Percentiles rank a stretch among this genome's conserved stretches.
These are phyloP conservation scores for Natator depressus DNA, from an alignment of 2,113 vertebrate genomes.

Conservation along the genomic window DNA sequence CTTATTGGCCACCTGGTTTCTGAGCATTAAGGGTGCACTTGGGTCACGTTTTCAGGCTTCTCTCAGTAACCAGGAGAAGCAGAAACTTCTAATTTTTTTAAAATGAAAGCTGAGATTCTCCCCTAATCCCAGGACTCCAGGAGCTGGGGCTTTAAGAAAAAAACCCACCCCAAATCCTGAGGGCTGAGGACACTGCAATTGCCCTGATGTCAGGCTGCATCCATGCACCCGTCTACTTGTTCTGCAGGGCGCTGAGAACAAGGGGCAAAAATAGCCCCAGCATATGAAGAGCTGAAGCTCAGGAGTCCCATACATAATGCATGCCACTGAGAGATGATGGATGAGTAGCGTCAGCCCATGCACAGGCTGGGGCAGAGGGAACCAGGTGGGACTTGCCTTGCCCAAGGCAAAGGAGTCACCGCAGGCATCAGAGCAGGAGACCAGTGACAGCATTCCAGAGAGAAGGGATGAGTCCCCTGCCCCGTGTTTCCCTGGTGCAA, in stretches of 20 bases:
- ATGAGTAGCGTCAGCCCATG: background rate
- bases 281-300: background rate
- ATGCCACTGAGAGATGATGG: background rate
- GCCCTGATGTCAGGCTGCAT: background rate
- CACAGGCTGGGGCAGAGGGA: background rate
- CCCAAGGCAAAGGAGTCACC: background rate
- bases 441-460: background rate
- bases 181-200: background rate
- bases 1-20: too few species aligned
- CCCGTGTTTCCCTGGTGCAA: background rate
- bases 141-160: background rate
- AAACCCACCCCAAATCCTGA: background rate
- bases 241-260: fast-evolving
- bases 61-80: too few species aligned
- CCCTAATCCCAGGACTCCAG: background rate
- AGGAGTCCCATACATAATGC: background rate
- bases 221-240: background rate
- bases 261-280: background rate
- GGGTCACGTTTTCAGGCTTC: too few species aligned
- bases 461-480: background rate
- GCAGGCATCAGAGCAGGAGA: background rate
- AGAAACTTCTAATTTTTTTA: too few species aligned
- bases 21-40: too few species aligned
- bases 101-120: background rate
- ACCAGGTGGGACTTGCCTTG: background rate